Percentiles rank a stretch among this genome's conserved stretches.
These are phyloP conservation scores for Propithecus coquereli DNA, from an alignment of 2,113 vertebrate genomes.

Conservation along the genomic window DNA sequence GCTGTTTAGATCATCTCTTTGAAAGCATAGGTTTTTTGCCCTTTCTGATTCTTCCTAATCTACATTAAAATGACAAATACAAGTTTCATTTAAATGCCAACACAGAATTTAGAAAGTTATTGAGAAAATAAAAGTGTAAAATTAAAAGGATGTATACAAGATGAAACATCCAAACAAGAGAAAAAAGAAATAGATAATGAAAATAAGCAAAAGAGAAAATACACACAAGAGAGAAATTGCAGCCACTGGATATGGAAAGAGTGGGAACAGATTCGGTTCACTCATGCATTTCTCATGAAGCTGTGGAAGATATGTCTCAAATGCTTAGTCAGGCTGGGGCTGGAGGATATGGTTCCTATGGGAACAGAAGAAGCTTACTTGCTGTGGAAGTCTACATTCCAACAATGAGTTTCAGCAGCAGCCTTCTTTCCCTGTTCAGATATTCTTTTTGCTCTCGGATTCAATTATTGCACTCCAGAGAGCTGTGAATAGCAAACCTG, in stretches of 20 bases:
- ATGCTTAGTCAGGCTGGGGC: neutral
- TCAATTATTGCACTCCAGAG: conserved; percentile 1
- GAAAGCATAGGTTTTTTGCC: neutral
- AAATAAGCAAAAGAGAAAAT: neutral
- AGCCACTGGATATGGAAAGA: neutral
- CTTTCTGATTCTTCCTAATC: neutral
- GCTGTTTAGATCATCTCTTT: neutral
- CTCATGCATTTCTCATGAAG: conserved; percentile 35
- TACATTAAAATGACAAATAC: neutral
- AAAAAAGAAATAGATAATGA: neutral
- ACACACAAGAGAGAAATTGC: neutral
- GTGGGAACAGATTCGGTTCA: neutral
- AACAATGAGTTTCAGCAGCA: neutral
- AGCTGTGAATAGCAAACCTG: neutral
- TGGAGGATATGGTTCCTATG: conserved; percentile 4
- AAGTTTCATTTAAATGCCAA: conserved; percentile 17
- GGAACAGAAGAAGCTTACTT: neutral
- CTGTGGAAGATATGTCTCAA: neutral
- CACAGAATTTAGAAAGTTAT: neutral
- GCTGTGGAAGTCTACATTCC: neutral
- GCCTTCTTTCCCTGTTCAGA: neutral
- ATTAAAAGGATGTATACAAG: neutral
- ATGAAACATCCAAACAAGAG: neutral
- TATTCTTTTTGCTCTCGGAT: neutral
- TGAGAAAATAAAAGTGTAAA: conserved; percentile 29